These are phyloP conservation scores for Drosophila watanabei DNA, from an alignment of 1,140 invertebrate species.

Conservation along the genomic window DNA sequence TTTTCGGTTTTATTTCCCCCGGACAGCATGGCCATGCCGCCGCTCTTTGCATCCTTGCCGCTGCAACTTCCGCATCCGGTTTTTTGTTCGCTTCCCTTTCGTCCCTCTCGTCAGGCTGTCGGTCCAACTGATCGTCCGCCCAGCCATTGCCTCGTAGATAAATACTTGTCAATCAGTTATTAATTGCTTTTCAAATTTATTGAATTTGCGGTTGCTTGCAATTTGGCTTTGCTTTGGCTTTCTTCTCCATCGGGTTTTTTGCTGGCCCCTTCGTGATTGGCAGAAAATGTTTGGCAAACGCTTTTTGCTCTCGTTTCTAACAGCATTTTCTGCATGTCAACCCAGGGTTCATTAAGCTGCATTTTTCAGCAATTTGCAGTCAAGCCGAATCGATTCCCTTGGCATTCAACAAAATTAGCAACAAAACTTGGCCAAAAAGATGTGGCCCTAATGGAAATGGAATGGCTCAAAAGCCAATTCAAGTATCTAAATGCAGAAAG, in stretches of 20 bases:
- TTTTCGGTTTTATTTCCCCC: slow-evolving; percentile 29
- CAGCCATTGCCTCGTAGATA: slow-evolving; percentile 67
- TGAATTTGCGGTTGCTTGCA: slow-evolving; percentile 73
- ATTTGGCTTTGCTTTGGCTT: slow-evolving; percentile 41
- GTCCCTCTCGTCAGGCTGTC: not conserved
- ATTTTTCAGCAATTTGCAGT: slow-evolving; percentile 53
- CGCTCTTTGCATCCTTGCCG: slow-evolving; percentile 44
- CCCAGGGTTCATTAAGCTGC: slow-evolving; percentile 58
- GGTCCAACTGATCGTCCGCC: not conserved
- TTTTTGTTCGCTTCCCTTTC: slow-evolving; percentile 46
- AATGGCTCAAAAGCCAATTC: slow-evolving; percentile 27
- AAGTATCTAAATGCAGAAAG: slow-evolving; percentile 23
- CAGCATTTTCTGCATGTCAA: slow-evolving; percentile 20
- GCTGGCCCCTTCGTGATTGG: slow-evolving; percentile 38
- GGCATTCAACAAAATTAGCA: slow-evolving; percentile 39
- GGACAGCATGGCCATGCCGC: slow-evolving; percentile 19
- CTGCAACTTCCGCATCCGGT: slow-evolving; percentile 27
- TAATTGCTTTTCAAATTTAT: slow-evolving; percentile 84
- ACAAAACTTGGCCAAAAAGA: slow-evolving; percentile 22
- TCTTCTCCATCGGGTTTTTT: slow-evolving; percentile 25
- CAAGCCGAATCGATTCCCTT: slow-evolving; percentile 28
- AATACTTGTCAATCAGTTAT: slow-evolving; percentile 84
- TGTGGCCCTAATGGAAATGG: slow-evolving; percentile 20
- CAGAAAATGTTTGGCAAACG: slow-evolving; percentile 39
- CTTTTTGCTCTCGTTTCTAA: slow-evolving; percentile 15